Conservation (phyloP, 2,113 vertebrate species). For the Protobothrops flavoviridis region DNA sequence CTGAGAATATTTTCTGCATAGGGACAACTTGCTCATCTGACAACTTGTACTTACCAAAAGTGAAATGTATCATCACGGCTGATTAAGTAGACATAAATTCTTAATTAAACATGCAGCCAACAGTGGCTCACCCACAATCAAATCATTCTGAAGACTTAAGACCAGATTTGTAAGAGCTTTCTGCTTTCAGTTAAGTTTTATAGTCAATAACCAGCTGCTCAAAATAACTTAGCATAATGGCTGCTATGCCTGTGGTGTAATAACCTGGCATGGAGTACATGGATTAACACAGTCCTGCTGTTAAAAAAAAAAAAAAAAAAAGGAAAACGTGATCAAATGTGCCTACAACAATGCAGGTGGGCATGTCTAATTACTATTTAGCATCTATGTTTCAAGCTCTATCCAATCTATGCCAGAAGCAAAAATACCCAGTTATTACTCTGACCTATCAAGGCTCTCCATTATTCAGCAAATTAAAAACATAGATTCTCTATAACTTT, state of each 20-base stretch:
- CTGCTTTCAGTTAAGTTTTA: constrained; percentile 46
- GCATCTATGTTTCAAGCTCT: neutral
- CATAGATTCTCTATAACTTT: neutral
- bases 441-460: neutral
- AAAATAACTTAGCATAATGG: constrained; percentile 15
- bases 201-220: constrained; percentile 43
- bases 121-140: constrained; percentile 55
- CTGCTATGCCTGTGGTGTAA: constrained; percentile 12
- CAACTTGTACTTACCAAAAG: constrained; percentile 57
- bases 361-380: neutral
- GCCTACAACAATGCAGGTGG: neutral
- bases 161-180: constrained; percentile 56
- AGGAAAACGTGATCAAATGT: neutral
- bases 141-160: constrained; percentile 32
- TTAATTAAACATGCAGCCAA: constrained; percentile 63
- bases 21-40: constrained; percentile 57
- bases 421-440: neutral
- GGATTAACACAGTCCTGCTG: neutral
- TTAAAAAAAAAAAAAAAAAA: neutral
- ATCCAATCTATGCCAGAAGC: neutral
- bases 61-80: constrained; percentile 58
- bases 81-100: constrained; percentile 57
- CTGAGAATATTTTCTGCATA: constrained; percentile 63
- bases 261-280: neutral
- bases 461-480: neutral